These are phyloP conservation scores for Tinamus major DNA, from an alignment of 2,797 vertebrate species.

Conservation along the genomic window DNA sequence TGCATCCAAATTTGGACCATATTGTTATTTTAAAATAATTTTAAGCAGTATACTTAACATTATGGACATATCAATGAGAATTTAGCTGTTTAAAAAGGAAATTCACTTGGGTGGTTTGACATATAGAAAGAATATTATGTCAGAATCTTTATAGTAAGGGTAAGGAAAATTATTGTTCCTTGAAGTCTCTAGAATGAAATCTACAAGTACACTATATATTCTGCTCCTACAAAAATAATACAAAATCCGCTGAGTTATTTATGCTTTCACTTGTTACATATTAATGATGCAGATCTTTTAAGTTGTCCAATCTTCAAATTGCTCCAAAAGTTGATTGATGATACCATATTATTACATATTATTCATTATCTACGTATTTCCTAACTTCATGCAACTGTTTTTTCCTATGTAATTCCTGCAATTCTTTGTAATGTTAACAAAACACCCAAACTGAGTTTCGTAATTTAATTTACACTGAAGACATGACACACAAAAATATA, in stretches of 20 bases:
- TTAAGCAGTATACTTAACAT: not conserved
- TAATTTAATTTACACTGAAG: not conserved
- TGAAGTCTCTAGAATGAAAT: not conserved
- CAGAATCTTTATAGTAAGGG: slow-evolving; percentile 49
- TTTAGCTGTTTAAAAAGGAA: slow-evolving; percentile 21
- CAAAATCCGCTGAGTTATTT: slow-evolving; percentile 47
- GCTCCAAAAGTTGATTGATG: slow-evolving; percentile 40
- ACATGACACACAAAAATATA: not conserved
- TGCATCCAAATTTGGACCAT: slow-evolving; percentile 42
- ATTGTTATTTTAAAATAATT: slow-evolving; percentile 32
- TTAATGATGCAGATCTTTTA: slow-evolving; percentile 28
- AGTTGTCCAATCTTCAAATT: not conserved
- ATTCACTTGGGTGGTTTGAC: not conserved
- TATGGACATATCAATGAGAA: slow-evolving; percentile 28
- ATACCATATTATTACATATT: not conserved
- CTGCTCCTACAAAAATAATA: not conserved
- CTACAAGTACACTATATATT: not conserved
- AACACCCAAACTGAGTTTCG: not conserved
- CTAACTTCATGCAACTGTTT: not conserved
- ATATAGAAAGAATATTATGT: not conserved
- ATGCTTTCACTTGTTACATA: slow-evolving; percentile 52
- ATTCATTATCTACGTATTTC: not conserved
- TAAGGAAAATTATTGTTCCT: slow-evolving; percentile 54
- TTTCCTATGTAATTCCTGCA: not conserved
- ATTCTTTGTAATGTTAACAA: not conserved